These are phyloP conservation scores for Catocala sponsa DNA, from an alignment of 2,888 invertebrate genomes.

Conservation along the genomic window DNA sequence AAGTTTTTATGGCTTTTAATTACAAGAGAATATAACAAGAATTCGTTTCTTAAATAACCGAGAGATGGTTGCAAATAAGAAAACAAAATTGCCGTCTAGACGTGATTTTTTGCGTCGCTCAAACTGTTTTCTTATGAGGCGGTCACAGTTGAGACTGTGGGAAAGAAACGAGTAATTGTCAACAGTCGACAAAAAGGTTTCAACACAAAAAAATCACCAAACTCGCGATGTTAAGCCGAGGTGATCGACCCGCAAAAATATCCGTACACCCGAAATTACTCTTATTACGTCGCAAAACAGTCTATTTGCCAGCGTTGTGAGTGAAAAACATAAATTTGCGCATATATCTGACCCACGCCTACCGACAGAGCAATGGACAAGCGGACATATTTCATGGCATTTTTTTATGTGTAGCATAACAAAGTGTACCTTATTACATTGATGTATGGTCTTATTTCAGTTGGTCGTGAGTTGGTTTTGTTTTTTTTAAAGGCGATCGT, in stretches of 20 bases:
- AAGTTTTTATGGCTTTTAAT: not conserved
- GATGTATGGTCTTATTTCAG: constrained; percentile 63
- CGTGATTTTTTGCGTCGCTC: constrained; percentile 38
- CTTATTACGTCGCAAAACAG: constrained; percentile 64
- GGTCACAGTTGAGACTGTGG: constrained; percentile 59
- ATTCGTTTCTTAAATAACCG: constrained; percentile 4
- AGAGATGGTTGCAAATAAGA: constrained; percentile 20
- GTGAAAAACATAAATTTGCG: constrained; percentile 67
- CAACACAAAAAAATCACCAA: constrained; percentile 61
- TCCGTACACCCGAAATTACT: constrained; percentile 48
- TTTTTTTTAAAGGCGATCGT: constrained; percentile 72
- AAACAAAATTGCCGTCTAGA: constrained; percentile 43
- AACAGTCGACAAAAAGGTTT: constrained; percentile 63
- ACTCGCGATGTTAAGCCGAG: constrained; percentile 69
- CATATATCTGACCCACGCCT: constrained; percentile 83
- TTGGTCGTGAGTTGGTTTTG: constrained; percentile 44
- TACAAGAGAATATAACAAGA: constrained; percentile 9
- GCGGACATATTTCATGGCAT: constrained; percentile 82
- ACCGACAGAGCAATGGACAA: constrained; percentile 76
- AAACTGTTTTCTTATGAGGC: constrained; percentile 55
- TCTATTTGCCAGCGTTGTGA: constrained; percentile 63
- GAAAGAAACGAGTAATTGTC: constrained; percentile 69
- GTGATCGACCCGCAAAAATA: constrained; percentile 67
- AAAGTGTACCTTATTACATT: constrained; percentile 64
- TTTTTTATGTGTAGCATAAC: constrained; percentile 55